A percentile compares a stretch with the other conserved stretches of the same genome.
phyloP scores from a whole-genome alignment of 1,140 invertebrate genomes.

The Drosophila kohkoa region DNA sequence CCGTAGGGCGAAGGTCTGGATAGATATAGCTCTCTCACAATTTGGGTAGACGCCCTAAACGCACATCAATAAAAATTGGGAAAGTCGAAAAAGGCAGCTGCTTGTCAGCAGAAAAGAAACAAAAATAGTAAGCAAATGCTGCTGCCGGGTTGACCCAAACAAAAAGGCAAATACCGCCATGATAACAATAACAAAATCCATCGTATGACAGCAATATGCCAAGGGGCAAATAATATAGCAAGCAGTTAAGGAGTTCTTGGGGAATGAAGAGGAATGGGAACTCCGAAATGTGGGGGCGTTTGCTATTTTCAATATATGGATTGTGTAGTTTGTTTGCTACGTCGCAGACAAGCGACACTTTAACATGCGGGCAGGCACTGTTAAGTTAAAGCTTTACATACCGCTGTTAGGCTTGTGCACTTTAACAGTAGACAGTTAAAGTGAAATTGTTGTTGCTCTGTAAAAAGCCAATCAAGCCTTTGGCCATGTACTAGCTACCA shows the following conservation, averaged over 20 bases:
- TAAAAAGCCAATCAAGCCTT: slow-evolving; percentile 70
- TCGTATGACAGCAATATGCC: slow-evolving; percentile 54
- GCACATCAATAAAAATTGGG: slow-evolving; percentile 62
- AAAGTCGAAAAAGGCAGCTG: slow-evolving; percentile 43
- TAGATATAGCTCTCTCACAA: not conserved
- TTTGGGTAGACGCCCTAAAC: not conserved
- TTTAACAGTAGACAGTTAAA: slow-evolving; percentile 29
- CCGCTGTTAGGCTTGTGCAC: not conserved
- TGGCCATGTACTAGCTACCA: slow-evolving; percentile 19
- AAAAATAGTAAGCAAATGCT: slow-evolving; percentile 33
- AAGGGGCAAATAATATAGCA: slow-evolving; percentile 47
- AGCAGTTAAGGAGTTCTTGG: slow-evolving; percentile 11
- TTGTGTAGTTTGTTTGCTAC: slow-evolving; percentile 7
- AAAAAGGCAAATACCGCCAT: slow-evolving; percentile 33
- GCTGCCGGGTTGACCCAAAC: slow-evolving; percentile 64
- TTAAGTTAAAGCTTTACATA: slow-evolving; percentile 20
- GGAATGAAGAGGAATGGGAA: too few species aligned
- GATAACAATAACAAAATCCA: slow-evolving; percentile 62
- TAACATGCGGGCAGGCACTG: slow-evolving; percentile 8
- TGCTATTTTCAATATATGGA: slow-evolving; percentile 12
- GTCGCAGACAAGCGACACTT: slow-evolving; percentile 9
- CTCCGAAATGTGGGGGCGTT: slow-evolving; percentile 34
- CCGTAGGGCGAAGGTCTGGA: not conserved
- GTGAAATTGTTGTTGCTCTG: slow-evolving; percentile 14
- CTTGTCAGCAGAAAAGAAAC: slow-evolving; percentile 66